Conservation (phyloP, 2,113 vertebrate species). For the Otus sunia region DNA sequence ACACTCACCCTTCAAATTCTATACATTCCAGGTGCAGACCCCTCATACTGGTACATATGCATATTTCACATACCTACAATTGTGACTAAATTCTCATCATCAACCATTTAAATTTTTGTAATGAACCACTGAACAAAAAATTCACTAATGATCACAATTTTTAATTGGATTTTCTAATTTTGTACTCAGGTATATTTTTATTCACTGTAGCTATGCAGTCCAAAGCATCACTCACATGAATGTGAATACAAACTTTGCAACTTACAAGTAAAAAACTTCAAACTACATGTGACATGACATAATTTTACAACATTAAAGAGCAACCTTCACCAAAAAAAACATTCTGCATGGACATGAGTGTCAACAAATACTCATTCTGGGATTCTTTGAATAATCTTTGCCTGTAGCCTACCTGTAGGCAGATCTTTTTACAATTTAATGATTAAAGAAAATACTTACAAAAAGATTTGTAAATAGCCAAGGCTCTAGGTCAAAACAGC, state of each 20-base stretch:
- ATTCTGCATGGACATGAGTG: neutral
- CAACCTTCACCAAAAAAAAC: neutral
- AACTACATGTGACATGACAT: neutral
- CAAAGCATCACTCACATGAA: neutral
- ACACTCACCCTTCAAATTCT: neutral
- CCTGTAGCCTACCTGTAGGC: neutral
- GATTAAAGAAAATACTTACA: neutral
- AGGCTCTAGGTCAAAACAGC: neutral
- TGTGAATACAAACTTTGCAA: neutral
- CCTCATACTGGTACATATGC: fast-evolving
- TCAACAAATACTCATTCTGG: neutral
- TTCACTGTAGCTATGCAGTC: neutral
- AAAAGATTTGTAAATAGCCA: neutral
- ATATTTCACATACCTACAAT: neutral
- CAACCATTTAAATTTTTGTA: neutral
- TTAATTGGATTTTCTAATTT: neutral
- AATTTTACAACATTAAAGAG: neutral
- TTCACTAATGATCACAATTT: neutral
- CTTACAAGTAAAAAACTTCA: neutral
- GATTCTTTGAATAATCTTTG: neutral
- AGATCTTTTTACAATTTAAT: neutral
- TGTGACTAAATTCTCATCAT: neutral
- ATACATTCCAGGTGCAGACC: neutral
- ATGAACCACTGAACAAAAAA: neutral
- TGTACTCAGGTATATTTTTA: neutral